Evolutionary conservation across 2,113 vertebrate species (phyloP), one percentile per base, ranked within the genome.

Genomic region (Hipposideros armiger): DNA sequence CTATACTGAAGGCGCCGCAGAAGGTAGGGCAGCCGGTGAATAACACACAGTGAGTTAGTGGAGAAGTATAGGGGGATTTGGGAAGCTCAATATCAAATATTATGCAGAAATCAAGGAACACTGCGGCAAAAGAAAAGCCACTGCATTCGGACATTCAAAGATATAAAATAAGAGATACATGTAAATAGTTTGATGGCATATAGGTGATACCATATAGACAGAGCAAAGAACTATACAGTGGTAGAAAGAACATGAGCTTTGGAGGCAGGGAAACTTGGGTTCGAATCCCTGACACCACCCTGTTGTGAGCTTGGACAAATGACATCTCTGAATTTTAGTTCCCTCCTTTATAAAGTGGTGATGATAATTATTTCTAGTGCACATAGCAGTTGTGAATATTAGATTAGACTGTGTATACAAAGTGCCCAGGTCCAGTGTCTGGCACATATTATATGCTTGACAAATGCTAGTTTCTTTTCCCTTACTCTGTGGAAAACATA

Each of bases 1-100:
- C 50, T 20, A 20, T 4, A n/a, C 0, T n/a, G 64, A 74, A 50
- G 36, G 2, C 32, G 5, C 0, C 2, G 50, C 40, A 19, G 20
- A 50, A 40, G n/a, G 80, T 62, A 82, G 19, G 32, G 42, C 42
- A 47, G 64, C 3, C 16, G 40, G 45, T 7, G 45, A 58, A 76
- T 50, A 54, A 66, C 58, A 77, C 60, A 3, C 0, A 14, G 82
- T 14, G 87, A 50, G 22, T 58, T 50, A 22, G 32, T 17, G 5
- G 42, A 42, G 50, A 73, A 70, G 14, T 6, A 7, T n/a, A 7
- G 76, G 45, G 56, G 70, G 7, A 56, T 58, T 72, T 70, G 3
- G n/a, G 62, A 83, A 90, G 30, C 13, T 26, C 30, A 42, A 7
- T 52, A 50, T 76, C 36, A 54, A 32, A 87, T 73, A 40, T 24